phyloP scores from a whole-genome alignment of 1,140 invertebrate genomes.

The Lineus longissimus region DNA sequence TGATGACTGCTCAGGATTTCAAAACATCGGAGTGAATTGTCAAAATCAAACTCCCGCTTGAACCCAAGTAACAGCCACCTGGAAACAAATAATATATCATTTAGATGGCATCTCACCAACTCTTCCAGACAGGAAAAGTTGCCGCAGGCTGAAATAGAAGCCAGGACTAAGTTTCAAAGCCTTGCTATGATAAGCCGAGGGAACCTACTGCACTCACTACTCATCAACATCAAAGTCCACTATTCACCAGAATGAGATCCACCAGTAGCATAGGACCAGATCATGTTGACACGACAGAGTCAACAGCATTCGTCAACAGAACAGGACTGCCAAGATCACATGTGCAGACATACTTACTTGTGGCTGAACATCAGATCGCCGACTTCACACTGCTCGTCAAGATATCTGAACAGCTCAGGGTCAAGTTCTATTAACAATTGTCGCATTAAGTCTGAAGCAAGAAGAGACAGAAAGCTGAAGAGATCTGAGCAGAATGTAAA shows the following conservation, averaged over 20 bases:
- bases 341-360: slow-evolving; percentile 42
- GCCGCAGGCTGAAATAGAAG: neutral
- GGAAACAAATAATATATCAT: slow-evolving; percentile 10
- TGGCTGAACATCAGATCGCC: slow-evolving; percentile 48
- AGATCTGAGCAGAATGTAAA: too few species aligned
- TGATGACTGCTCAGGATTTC: slow-evolving; percentile 51
- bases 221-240: too few species aligned
- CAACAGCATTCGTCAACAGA: too few species aligned
- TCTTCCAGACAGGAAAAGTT: neutral
- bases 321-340: too few species aligned
- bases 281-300: too few species aligned
- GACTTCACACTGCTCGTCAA: slow-evolving; percentile 33
- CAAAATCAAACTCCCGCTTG: slow-evolving; percentile 45
- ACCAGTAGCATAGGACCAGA: too few species aligned
- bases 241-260: too few species aligned
- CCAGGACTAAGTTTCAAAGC: neutral
- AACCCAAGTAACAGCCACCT: slow-evolving; percentile 50
- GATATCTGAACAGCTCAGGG: slow-evolving; percentile 29
- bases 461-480: slow-evolving; percentile 2
- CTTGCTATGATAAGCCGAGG: neutral
- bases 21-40: slow-evolving; percentile 45
- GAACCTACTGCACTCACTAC: too few species aligned
- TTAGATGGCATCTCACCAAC: neutral
- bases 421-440: slow-evolving; percentile 43
- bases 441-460: slow-evolving; percentile 37